Base-by-base conservation (phyloP, 1,140 invertebrate species). In the Aphis gossypii region DNA sequence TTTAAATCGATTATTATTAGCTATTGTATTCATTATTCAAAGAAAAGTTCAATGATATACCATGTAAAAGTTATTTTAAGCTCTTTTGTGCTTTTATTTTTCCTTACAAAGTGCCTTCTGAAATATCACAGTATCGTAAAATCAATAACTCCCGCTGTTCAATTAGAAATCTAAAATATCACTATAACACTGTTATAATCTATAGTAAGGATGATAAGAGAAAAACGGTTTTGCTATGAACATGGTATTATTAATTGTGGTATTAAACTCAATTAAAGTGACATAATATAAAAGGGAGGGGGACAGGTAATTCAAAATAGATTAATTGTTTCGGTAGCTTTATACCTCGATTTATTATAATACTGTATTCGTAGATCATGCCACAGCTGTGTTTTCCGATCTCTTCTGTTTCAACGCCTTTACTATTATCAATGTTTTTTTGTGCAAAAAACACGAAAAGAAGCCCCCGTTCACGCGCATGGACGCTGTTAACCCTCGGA, bases 371-470 rank as follows among this genome's bases (percentile, higher is more conserved):
- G 23, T 60, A 46, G 48, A 56, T 54, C 46, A 25, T 14, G 38
- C 25, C n/a, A 60, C 90, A 76, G 56, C 38, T 83, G 68, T 92
- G 30, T 92, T 48, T 82, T 83, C 0, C n/a, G 21, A 92, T 92
- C 18, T 83, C 68, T 92, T 92, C 60, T 92, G 44, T 83, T 82
- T 83, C 44, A 92, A 92, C 90, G 90, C 68, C 90, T 83, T 46
- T 51, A 48, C 35, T 54, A 14, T 88, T 21, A 41, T 41, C 30
- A 44, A 41, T 44, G 1, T 82, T 76, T 48, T 51, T 76, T 89
- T 89, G n/a, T 54, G 54, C 2, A 56, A 51, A 88, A 88, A 38
- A 56, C 14, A 25, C 38, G 51, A 41, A 60, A 90, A 88, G 0
- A 1, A 51, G 51, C 3, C 51, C 51, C 38, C 35, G 21, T 56